Evolutionary conservation across 2,797 vertebrate genomes (phyloP), one percentile per base, ranked within the genome.

Genomic region (Cercopithecus mitis): DNA sequence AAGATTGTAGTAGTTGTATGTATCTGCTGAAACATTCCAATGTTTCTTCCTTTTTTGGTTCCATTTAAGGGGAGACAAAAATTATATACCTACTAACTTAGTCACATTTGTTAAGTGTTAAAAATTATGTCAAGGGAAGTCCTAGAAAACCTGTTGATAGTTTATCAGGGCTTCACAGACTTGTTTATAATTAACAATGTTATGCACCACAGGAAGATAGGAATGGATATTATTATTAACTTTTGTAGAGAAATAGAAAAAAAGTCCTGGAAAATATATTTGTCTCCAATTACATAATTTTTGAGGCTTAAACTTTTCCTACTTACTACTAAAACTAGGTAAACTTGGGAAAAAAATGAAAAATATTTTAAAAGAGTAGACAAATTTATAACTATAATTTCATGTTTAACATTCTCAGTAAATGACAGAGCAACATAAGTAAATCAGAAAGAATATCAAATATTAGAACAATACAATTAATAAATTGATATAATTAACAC

Each of bases 21-120:
- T 93, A 86, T 97, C 93, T 96, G 76, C 67, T 94, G 94, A 97
- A 97, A 98, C 81, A 97, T 92, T 93, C 77, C 86, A 95, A 91
- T 75, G 24, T 96, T 84, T 93, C 82, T 94, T 2, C 22, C 92
- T 98, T 97, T 95, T 91, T 92, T 95, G 57, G 75, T 98, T 79
- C 91, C 83, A 96, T 97, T 93, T 91, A 88, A 50, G 93, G 91
- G 61, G 39, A 79, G 52, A 90, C 14, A 72, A 91, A 94, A 94
- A 67, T 30, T 83, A 27, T 90, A 22, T 84, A 80, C 50, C 77
- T 94, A 76, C 55, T 91, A 97, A 93, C 36, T 43, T 7, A 98
- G 82, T 55, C 81, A 73, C 15, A 77, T 95, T 98, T 43, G 19
- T 93, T 84, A 61, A 19, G 3, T 87, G 85, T 95, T 24, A 97